phyloP scores from a whole-genome alignment of 2,888 invertebrate species.

The Itoplectis maculator region DNA sequence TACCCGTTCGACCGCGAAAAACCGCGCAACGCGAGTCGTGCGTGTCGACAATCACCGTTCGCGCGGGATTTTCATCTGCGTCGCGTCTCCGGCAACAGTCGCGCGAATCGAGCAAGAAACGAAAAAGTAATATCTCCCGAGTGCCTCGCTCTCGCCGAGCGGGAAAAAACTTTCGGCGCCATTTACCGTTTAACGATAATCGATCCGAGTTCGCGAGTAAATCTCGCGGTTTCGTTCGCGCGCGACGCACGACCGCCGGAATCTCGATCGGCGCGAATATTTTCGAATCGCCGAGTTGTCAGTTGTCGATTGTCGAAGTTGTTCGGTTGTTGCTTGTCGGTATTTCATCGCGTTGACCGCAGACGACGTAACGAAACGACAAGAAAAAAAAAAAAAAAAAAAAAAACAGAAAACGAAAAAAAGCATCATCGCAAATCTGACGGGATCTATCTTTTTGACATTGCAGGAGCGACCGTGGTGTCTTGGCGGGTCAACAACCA shows the following conservation, averaged over 20 bases:
- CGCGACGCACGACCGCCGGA: not conserved
- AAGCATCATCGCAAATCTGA: not conserved
- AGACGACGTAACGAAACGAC: not conserved
- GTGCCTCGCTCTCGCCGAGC: not conserved
- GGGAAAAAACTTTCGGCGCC: not conserved
- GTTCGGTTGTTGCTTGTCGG: not conserved
- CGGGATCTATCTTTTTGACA: conserved; percentile 71
- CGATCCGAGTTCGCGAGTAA: not conserved
- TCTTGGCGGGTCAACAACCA: conserved; percentile 98
- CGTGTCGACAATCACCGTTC: not conserved
- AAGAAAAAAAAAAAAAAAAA: no score
- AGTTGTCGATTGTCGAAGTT: not conserved
- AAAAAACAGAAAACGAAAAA: not conserved
- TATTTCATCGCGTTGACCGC: not conserved
- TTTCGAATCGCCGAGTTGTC: not conserved
- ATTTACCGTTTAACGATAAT: not conserved
- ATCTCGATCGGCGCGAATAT: not conserved
- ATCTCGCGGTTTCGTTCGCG: not conserved
- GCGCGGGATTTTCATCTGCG: not conserved
- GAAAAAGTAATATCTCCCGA: not conserved
- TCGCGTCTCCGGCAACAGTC: not conserved
- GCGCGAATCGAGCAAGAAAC: not conserved
- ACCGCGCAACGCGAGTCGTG: not conserved
- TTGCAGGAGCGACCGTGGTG: conserved; percentile 96
- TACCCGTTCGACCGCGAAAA: not conserved